Evolutionary conservation across 2,113 vertebrate species (phyloP), one percentile per base, ranked within the genome.

Genomic region (Pangasianodon hypophthalmus): DNA sequence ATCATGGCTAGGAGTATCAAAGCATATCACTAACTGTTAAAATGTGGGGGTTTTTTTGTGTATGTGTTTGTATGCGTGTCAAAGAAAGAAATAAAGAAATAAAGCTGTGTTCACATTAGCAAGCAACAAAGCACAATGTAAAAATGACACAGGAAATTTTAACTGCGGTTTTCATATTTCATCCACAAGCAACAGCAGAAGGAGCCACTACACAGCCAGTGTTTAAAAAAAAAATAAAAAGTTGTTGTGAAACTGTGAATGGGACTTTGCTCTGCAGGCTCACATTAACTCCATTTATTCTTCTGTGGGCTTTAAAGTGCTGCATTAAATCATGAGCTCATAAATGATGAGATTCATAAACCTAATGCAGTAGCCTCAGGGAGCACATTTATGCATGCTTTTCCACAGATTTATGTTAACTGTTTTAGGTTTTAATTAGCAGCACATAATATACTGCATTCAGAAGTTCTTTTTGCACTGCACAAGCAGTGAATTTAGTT

Each of bases 1-100:
- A 82, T 60, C 82, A 92, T 52, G 95, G 96, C 95, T 97, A 97
- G 96, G 96, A 98, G 97, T 97, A 98, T 97, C 97, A 96, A 92
- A 95, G 95, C 95, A 96, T 97, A 98, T 98, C 97, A 98, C 97
- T 98, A 96, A 29, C 41, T 75, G 18, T 75, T 98, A 92, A 93
- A 90, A 92, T 93, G 91, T 89, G 37, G 37, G 37, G 37, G 37
- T 37, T 37, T 37, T 37, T 37, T 37, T 90, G 9, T 79, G 48
- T 91, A 60, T 93, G 24, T 92, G 29, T 92, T 58, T 89, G 56
- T 62, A 81, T 83, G 56, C 84, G 84, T 92, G 86, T 77, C 41
- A 44, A 46, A 37, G 37, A 37, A 37, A 37, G 37, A 37, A 37
- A 37, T 37, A 37, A 37, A 37, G 37, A 37, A 37, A 37, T 37